phyloP scores from a whole-genome alignment of 1,140 invertebrate genomes.

The Aphaenogaster rudis region DNA sequence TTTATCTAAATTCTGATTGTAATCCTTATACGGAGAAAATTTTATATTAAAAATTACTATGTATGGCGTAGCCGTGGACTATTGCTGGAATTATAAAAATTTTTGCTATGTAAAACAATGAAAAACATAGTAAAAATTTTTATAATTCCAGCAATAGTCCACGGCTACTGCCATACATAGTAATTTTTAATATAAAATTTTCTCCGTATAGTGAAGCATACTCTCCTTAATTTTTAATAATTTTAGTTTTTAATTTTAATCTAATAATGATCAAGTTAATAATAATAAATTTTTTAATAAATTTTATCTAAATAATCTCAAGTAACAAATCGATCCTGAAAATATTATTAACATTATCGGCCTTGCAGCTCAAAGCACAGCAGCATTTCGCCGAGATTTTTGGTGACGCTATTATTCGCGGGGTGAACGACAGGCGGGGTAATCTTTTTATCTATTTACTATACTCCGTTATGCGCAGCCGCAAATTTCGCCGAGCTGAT shows the following conservation, averaged over 20 bases:
- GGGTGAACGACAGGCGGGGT: conserved; percentile 17
- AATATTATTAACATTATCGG: conserved; percentile 4
- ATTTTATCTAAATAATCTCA: background rate
- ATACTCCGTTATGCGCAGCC: conserved; percentile 43
- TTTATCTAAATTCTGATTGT: background rate
- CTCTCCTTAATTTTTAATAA: background rate
- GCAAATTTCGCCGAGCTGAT: conserved; percentile 54
- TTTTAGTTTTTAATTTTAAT: background rate
- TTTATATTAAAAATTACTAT: no score
- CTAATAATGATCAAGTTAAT: no score
- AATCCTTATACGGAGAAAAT: background rate
- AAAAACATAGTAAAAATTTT: no score
- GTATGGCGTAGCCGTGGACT: no score
- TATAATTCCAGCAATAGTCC: no score
- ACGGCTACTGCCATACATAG: no score
- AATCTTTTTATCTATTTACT: conserved; percentile 36
- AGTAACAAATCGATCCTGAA: background rate
- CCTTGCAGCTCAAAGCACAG: background rate
- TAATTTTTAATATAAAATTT: no score
- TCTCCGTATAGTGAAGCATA: background rate
- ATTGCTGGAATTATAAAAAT: no score
- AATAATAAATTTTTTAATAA: no score
- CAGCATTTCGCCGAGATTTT: background rate
- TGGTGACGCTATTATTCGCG: conserved; percentile 15
- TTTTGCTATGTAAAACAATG: no score